Percentiles rank a stretch among this genome's conserved stretches.
These are phyloP conservation scores for Tryphoninae sp. DNA, from an alignment of 2,888 invertebrate species.

Conservation along the genomic window DNA sequence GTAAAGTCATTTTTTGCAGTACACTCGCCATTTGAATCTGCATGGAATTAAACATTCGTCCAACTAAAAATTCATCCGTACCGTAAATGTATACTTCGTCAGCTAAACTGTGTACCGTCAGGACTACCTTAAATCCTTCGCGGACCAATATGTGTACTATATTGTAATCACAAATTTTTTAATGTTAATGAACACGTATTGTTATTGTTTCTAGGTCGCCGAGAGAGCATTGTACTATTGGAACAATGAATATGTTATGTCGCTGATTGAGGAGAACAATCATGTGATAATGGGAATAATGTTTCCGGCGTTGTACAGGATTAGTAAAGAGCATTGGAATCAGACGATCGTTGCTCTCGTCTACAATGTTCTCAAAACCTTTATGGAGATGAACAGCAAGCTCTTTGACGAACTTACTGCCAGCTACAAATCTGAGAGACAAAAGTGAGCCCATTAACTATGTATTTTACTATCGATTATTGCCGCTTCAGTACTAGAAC, in stretches of 20 bases:
- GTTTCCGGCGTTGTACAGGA: constrained; percentile 99
- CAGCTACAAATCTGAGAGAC: constrained; percentile 99
- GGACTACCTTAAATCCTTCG: no score
- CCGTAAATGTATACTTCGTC: no score
- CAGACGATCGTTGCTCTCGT: constrained; percentile 99
- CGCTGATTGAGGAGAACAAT: constrained; percentile 99
- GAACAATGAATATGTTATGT: constrained; percentile 99
- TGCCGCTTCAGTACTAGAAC: not conserved
- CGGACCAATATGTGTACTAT: no score
- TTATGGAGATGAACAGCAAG: constrained; percentile 99
- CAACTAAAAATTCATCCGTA: no score
- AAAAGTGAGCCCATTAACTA: constrained; percentile 90
- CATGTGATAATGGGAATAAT: constrained; percentile 99
- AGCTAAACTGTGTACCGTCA: no score
- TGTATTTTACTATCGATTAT: not conserved
- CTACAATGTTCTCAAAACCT: constrained; percentile 99
- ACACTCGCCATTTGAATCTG: no score
- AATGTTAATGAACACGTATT: constrained; percentile 17
- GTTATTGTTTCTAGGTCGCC: constrained; percentile 88
- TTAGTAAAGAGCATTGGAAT: constrained; percentile 99
- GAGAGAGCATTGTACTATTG: constrained; percentile 99
- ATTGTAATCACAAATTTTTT: not conserved
- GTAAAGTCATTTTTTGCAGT: no score
- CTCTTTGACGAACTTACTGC: constrained; percentile 99
- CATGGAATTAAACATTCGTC: no score